phyloP scores from a whole-genome alignment of 1,140 invertebrate genomes.

The Brachionus rotundiformis region DNA sequence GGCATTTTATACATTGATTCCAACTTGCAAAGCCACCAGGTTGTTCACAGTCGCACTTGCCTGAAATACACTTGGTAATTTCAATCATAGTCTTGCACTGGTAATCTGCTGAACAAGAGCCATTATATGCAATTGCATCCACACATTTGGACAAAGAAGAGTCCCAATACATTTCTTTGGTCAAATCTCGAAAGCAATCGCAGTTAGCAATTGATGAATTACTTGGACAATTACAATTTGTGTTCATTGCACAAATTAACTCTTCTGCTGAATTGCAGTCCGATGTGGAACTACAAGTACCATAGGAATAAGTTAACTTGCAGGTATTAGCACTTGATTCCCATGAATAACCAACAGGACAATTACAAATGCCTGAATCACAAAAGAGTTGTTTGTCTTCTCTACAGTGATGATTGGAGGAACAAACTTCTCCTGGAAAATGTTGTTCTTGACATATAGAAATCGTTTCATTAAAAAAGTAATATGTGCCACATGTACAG shows the following conservation, averaged over 20 bases:
- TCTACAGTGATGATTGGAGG: not conserved
- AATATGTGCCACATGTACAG: not conserved
- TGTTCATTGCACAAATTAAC: not conserved
- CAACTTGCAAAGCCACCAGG: not conserved
- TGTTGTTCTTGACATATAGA: not conserved
- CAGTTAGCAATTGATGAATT: not conserved
- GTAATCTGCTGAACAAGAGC: not conserved
- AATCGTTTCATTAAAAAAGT: not conserved
- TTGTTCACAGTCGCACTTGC: not conserved
- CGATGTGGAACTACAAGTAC: not conserved
- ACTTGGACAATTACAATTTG: conserved; percentile 7
- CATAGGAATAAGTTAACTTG: not conserved
- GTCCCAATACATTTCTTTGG: conserved; percentile 7
- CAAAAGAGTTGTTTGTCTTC: conserved; percentile 18
- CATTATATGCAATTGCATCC: not conserved
- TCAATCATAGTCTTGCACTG: not conserved
- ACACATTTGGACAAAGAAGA: not conserved
- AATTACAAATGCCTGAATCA: not conserved
- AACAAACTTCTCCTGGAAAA: not conserved
- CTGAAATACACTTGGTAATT: conserved; percentile 2
- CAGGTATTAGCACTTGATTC: not conserved
- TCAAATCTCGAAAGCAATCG: not conserved
- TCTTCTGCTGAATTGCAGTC: not conserved
- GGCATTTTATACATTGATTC: not conserved
- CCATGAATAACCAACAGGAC: not conserved